Conservation (phyloP, 2,888 invertebrate genomes). For the Phlogophora meticulosa region DNA sequence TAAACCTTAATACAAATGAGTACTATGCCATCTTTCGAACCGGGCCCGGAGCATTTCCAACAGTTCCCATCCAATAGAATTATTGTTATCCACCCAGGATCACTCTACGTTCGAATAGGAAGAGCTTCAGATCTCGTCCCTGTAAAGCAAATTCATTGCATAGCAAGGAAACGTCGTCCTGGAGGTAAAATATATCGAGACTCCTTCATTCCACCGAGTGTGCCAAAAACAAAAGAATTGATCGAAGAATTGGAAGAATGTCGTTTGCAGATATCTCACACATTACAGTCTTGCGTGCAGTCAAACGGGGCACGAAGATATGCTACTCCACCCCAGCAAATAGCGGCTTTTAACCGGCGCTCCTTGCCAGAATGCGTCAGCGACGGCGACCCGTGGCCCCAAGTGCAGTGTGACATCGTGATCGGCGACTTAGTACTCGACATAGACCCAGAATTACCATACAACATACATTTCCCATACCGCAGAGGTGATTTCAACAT, state of each 20-base stretch:
- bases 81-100: conserved; percentile 98
- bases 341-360: conserved; percentile 96
- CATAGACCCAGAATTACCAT: conserved; percentile 93
- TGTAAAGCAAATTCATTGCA: conserved; percentile 95
- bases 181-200: conserved; percentile 92
- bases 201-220: conserved; percentile 92
- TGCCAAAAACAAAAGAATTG: conserved; percentile 92
- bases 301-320: conserved; percentile 95
- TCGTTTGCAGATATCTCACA: conserved; percentile 95
- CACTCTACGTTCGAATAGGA: conserved; percentile 96
- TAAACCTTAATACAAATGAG: conserved; percentile 73
- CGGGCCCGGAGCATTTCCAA: conserved; percentile 88
- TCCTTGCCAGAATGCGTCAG: conserved; percentile 93
- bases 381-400: conserved; percentile 92
- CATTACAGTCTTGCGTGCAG: conserved; percentile 96
- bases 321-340: conserved; percentile 97
- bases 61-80: conserved; percentile 95
- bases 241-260: conserved; percentile 96
- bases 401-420: conserved; percentile 92
- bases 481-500: conserved; percentile 96
- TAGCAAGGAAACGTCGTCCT: conserved; percentile 93
- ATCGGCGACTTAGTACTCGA: conserved; percentile 95
- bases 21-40: conserved; percentile 82
- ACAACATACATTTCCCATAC: conserved; percentile 97
- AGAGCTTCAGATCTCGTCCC: conserved; percentile 97